A percentile compares a stretch with the other conserved stretches of the same genome.
Evolutionary conservation across 2,888 invertebrate genomes (phyloP).

Genomic region (Sympetrum striolatum): DNA sequence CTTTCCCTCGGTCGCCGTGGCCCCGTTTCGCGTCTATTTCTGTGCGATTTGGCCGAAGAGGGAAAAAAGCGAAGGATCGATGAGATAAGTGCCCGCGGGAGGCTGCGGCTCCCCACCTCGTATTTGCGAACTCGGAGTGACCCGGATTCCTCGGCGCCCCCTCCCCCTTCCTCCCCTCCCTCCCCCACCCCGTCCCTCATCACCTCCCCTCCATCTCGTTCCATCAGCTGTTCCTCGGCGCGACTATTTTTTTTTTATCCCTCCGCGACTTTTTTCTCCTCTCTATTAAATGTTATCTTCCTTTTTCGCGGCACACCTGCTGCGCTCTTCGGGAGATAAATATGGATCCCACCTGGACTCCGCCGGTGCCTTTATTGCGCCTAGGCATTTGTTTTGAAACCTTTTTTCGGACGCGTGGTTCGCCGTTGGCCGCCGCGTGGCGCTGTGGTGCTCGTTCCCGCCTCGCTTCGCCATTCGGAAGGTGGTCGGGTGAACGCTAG

Average conservation of each 20-base stretch:
- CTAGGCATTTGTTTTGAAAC: no score
- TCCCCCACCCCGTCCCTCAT: neutral
- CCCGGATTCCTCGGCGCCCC: slow-evolving; percentile 15
- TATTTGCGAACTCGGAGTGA: slow-evolving; percentile 35
- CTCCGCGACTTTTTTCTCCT: neutral
- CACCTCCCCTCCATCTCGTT: neutral
- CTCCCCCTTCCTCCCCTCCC: neutral
- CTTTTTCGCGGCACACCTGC: neutral
- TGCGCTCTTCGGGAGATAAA: neutral
- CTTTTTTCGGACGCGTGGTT: no score
- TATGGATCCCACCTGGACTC: no score
- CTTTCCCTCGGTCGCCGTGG: slow-evolving; percentile 35
- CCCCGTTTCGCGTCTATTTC: slow-evolving; percentile 40
- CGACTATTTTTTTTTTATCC: slow-evolving; percentile 5
- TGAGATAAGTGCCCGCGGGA: neutral
- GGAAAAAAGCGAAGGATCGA: neutral
- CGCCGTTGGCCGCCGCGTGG: no score
- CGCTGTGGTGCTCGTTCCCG: no score
- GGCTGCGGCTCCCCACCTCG: neutral
- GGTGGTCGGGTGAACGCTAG: no score
- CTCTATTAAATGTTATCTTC: neutral
- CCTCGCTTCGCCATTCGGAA: no score
- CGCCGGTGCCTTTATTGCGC: no score
- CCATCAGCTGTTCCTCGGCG: slow-evolving; percentile 30
- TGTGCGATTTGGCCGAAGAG: neutral